Percentiles rank a stretch among this genome's conserved stretches.
Evolutionary conservation across 2,888 invertebrate genomes (phyloP).

Genomic region (Drosophila engyochracea): DNA sequence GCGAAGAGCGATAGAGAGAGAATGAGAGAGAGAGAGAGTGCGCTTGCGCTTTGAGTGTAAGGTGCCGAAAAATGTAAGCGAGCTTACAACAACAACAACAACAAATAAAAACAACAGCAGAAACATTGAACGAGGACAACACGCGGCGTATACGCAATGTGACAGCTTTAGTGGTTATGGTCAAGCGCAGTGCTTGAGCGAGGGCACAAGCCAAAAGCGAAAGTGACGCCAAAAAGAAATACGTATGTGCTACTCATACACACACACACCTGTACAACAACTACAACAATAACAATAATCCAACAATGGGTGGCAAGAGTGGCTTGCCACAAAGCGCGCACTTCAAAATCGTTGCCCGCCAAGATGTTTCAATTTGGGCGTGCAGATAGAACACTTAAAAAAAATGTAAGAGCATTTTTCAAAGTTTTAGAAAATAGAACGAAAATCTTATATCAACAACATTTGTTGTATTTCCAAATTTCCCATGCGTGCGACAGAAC

Average conservation of each 20-base stretch:
- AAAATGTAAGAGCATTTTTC: background rate
- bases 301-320: constrained; percentile 25
- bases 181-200: constrained; percentile 79
- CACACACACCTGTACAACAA: constrained; percentile 52
- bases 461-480: background rate
- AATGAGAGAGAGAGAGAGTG: constrained; percentile 14
- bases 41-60: constrained; percentile 34
- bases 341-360: constrained; percentile 59
- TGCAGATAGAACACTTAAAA: constrained; percentile 27
- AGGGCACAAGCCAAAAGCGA: constrained; percentile 67
- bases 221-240: constrained; percentile 63
- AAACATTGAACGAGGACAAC: constrained; percentile 62
- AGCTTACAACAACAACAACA: constrained; percentile 40
- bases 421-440: background rate
- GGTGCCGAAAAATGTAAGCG: constrained; percentile 34
- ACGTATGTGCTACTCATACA: constrained; percentile 27
- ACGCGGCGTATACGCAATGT: constrained; percentile 81
- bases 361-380: constrained; percentile 59
- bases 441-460: background rate
- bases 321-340: constrained; percentile 42
- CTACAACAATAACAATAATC: constrained; percentile 31
- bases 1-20: constrained; percentile 6
- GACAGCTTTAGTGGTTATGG: constrained; percentile 82
- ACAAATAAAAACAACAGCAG: constrained; percentile 27
- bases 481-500: background rate